Conservation (phyloP, 2,888 invertebrate species). For the Nemapogon koenigi region DNA sequence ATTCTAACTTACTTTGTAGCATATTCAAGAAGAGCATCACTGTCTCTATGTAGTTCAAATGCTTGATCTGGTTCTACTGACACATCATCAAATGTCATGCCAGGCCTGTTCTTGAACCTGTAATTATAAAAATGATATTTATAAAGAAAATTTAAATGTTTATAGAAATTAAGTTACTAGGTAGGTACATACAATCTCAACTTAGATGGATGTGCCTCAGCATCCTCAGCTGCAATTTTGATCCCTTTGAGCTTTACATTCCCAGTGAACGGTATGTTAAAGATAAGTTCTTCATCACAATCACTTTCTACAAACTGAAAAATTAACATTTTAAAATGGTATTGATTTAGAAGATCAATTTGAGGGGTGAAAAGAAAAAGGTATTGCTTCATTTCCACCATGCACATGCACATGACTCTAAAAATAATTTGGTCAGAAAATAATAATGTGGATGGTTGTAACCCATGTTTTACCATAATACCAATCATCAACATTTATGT, state of each 20-base stretch:
- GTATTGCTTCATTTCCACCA: too few species aligned
- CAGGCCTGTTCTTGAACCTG: constrained; percentile 91
- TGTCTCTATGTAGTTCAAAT: constrained; percentile 84
- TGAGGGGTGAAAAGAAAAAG: too few species aligned
- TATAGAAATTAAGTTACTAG: background rate
- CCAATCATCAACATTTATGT: too few species aligned
- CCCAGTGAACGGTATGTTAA: constrained; percentile 97
- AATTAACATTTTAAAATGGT: constrained; percentile 13
- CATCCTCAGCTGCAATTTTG: constrained; percentile 88
- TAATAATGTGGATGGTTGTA: too few species aligned
- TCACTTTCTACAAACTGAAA: constrained; percentile 94
- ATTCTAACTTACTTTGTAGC: constrained; percentile 76
- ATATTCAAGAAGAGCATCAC: constrained; percentile 84
- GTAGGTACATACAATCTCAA: constrained; percentile 79
- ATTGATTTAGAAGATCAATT: too few species aligned
- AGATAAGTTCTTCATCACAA: constrained; percentile 92
- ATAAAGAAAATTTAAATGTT: too few species aligned
- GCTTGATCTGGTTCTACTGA: constrained; percentile 80
- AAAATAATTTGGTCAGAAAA: too few species aligned
- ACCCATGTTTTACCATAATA: too few species aligned
- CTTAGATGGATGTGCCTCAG: constrained; percentile 82
- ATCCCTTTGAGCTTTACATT: constrained; percentile 95
- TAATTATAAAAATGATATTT: too few species aligned
- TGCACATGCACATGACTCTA: too few species aligned
- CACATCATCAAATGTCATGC: constrained; percentile 94